These are phyloP conservation scores for Argyresthia albistria DNA, from an alignment of 2,888 invertebrate genomes.

Conservation along the genomic window DNA sequence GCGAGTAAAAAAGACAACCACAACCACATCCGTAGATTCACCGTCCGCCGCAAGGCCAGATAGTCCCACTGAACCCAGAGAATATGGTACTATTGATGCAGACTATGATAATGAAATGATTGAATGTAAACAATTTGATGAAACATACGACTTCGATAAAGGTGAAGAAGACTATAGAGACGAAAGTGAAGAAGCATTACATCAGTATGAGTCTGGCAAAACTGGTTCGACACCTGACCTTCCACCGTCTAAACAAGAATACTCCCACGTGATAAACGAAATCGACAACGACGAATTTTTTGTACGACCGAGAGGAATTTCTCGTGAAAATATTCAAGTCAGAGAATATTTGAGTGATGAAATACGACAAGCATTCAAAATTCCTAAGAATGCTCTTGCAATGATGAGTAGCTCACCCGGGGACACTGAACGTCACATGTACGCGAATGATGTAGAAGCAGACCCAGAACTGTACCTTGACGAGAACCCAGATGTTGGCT, in stretches of 20 bases:
- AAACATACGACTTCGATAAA: constrained; percentile 70
- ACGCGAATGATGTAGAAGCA: constrained; percentile 39
- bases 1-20: constrained; percentile 71
- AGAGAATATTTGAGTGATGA: constrained; percentile 84
- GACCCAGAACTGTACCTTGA: constrained; percentile 51
- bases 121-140: constrained; percentile 45
- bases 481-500: constrained; percentile 39
- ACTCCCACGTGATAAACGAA: constrained; percentile 81
- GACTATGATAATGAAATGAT: constrained; percentile 36
- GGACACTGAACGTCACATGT: constrained; percentile 39
- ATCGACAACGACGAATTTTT: constrained; percentile 92
- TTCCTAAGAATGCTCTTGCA: constrained; percentile 76
- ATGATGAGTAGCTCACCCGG: constrained; percentile 65
- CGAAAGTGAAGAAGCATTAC: constrained; percentile 32
- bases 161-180: constrained; percentile 73
- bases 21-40: constrained; percentile 41
- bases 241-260: constrained; percentile 57
- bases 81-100: constrained; percentile 56
- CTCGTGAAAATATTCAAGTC: constrained; percentile 85
- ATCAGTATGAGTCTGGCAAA: constrained; percentile 28
- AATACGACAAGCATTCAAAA: constrained; percentile 83
- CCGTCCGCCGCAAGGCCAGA: constrained; percentile 24
- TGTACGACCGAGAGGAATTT: constrained; percentile 85
- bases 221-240: constrained; percentile 37
- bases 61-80: constrained; percentile 53